Percentiles rank a stretch among this genome's conserved stretches.
phyloP scores from a whole-genome alignment of 2,797 vertebrate genomes.

The Merluccius polli region DNA sequence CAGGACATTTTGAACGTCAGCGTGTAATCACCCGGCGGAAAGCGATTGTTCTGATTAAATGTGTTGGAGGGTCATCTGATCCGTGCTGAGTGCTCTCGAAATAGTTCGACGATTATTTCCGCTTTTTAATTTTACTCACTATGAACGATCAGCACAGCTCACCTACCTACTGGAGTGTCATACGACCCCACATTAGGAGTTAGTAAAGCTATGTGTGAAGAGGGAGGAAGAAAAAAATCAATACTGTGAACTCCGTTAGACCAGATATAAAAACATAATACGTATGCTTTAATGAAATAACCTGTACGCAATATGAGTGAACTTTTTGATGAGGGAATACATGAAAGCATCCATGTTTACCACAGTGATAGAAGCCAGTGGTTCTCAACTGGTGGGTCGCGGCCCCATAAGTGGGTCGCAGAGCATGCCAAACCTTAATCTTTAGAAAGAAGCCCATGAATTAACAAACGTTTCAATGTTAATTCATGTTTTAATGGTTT shows the following conservation, averaged over 20 bases:
- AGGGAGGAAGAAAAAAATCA: conserved; percentile 50
- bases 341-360: not conserved
- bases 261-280: not conserved
- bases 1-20: not conserved
- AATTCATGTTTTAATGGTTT: too few relatives aligned
- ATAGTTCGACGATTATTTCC: not conserved
- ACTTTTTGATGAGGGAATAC: not conserved
- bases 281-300: not conserved
- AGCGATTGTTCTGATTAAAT: not conserved
- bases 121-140: not conserved
- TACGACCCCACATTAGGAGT: conserved; percentile 72
- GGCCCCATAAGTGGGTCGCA: too few relatives aligned
- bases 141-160: conserved; percentile 39
- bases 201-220: conserved; percentile 74
- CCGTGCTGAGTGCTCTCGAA: not conserved
- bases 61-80: not conserved
- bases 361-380: not conserved
- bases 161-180: conserved; percentile 78
- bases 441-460: too few relatives aligned
- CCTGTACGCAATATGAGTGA: not conserved
- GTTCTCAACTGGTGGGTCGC: too few relatives aligned
- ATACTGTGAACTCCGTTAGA: conserved; percentile 39
- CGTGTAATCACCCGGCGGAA: not conserved
- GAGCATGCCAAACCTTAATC: too few relatives aligned
- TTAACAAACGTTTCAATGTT: too few relatives aligned